Evolutionary conservation across 2,113 vertebrate genomes (phyloP), one percentile per base, ranked within the genome.

Genomic region (Tetrax tetrax): DNA sequence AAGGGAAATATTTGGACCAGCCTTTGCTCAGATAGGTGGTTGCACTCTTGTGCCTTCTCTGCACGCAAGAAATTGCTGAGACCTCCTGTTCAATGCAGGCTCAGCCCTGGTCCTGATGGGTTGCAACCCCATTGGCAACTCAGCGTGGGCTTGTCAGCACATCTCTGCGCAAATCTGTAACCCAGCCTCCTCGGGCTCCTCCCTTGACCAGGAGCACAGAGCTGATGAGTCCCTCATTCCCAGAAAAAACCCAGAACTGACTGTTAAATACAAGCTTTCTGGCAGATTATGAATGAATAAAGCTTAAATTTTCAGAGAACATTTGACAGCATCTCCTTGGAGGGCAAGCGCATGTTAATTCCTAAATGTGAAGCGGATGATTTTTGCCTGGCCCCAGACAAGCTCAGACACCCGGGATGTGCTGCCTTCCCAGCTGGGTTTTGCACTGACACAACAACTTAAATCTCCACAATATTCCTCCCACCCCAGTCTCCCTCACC

Each of bases 51-150:
- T 22, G 33, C 25, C 21, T 68, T 37, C 35, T 65, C 61, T 47
- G 28, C 59, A 70, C 18, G n/a, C 41, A 5, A 59, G 43, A 60
- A 69, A 50, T 45, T 87, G 33, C 41, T 43, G 41, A 84, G 53
- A 19, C 4, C 33, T 53, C 25, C 48, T 16, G 21, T 60, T 71
- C 35, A 33, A 18, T 5, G n/a, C 54, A 70, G 79, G 38, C 57
- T 94, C 35, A 82, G 33, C 38, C 33, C 48, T 33, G 23, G 56
- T 45, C 14, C 61, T 56, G 37, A 43, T 43, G 41, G 41, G 41
- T 43, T 0, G 0, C 1, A 7, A 51, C 33, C 10, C 31, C 24
- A 1, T 0, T 20, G 35, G 10, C 19, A 75, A 33, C 35, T 53
- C 86, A n/a, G 28, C 2, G 1, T 12, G 53, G 54, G n/a, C 28